These are phyloP conservation scores for Atherinosoma microstoma DNA, from an alignment of 2,797 vertebrate genomes.

Conservation along the genomic window DNA sequence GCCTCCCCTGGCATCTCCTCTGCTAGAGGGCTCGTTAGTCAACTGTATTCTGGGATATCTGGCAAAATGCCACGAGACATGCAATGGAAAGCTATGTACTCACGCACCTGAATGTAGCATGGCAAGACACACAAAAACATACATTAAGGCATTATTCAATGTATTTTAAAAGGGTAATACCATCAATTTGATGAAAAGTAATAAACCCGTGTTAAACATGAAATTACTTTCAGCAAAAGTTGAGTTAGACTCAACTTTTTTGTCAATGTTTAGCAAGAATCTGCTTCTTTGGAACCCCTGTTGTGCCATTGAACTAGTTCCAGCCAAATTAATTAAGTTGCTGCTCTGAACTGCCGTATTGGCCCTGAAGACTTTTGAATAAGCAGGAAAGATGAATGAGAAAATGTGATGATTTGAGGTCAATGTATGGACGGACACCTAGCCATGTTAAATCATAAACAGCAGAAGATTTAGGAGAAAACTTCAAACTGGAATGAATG, in stretches of 20 bases:
- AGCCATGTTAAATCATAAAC: not conserved
- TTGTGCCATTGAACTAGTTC: not conserved
- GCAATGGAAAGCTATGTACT: slow-evolving; percentile 23
- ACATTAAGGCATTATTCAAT: slow-evolving; percentile 1
- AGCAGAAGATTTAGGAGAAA: not conserved
- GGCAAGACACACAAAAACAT: slow-evolving; percentile 20
- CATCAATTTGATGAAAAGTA: slow-evolving; percentile 3
- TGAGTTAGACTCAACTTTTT: not conserved
- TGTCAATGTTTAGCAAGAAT: not conserved
- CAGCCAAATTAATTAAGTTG: not conserved
- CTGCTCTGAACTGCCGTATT: not conserved
- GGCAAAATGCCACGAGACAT: slow-evolving; percentile 47
- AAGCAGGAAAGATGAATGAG: not conserved
- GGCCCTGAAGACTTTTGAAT: not conserved
- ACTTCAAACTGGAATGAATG: too few species aligned
- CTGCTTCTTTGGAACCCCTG: not conserved
- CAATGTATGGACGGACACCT: not conserved
- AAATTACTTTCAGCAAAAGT: not conserved
- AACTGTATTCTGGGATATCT: slow-evolving; percentile 50
- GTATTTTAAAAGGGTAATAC: not conserved
- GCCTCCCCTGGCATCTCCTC: slow-evolving; percentile 34
- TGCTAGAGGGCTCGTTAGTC: slow-evolving; percentile 51
- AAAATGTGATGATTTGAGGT: not conserved
- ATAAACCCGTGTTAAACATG: too few species aligned
- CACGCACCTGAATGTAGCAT: slow-evolving; percentile 36